Evolutionary conservation across 2,113 vertebrate species (phyloP).

Genomic region (Chaenogobius annularis): DNA sequence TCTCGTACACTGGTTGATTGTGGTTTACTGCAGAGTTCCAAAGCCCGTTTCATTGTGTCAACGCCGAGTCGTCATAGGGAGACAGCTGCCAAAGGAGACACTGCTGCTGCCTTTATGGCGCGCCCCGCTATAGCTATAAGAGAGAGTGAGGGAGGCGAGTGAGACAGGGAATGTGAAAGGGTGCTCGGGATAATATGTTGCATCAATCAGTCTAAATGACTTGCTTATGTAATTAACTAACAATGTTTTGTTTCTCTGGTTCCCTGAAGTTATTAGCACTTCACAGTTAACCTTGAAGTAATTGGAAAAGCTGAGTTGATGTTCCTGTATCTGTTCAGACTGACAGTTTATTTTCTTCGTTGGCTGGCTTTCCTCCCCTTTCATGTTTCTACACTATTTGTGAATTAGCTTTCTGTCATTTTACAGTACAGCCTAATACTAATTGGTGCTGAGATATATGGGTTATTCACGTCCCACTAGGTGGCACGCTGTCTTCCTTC

Average conservation of each 20-base stretch:
- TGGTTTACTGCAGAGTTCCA: conserved; percentile 63
- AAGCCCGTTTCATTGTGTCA: conserved; percentile 63
- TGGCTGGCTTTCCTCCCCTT: conserved; percentile 69
- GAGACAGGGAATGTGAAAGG: conserved; percentile 21
- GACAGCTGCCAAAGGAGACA: conserved; percentile 67
- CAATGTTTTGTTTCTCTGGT: conserved; percentile 73
- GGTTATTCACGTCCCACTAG: conserved; percentile 69
- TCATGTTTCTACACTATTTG: conserved; percentile 71
- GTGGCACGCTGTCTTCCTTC: conserved; percentile 63
- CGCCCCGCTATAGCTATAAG: conserved; percentile 44
- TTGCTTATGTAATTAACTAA: conserved; percentile 77
- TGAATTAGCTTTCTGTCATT: conserved; percentile 72
- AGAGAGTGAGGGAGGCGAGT: conserved; percentile 20
- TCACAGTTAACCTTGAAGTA: conserved; percentile 75
- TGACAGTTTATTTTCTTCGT: conserved; percentile 70
- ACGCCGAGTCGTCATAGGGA: conserved; percentile 46
- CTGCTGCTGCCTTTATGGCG: conserved; percentile 43
- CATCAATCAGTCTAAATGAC: conserved; percentile 76
- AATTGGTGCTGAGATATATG: conserved; percentile 72
- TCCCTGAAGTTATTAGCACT: conserved; percentile 74
- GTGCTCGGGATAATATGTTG: conserved; percentile 59
- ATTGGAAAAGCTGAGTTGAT: conserved; percentile 69
- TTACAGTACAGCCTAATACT: conserved; percentile 67
- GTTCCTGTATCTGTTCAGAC: conserved; percentile 55
- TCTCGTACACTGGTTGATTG: conserved; percentile 71